phyloP scores from a whole-genome alignment of 2,888 invertebrate species.

The Napeogenes inachia region DNA sequence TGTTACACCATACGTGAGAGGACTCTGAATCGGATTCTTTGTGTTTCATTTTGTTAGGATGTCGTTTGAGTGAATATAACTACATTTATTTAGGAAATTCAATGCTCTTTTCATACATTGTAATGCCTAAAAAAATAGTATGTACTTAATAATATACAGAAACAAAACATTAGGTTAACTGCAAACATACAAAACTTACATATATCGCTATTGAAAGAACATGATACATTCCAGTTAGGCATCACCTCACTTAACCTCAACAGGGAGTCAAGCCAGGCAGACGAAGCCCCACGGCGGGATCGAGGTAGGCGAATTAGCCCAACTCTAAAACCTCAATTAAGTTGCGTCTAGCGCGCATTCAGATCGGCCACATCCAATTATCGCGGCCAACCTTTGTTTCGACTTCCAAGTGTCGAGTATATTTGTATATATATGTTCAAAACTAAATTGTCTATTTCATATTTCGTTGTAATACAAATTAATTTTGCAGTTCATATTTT shows the following conservation, averaged over 20 bases:
- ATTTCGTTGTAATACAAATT: no score
- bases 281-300: slow-evolving; percentile 63
- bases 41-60: slow-evolving; percentile 37
- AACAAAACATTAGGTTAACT: background rate
- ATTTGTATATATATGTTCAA: slow-evolving; percentile 14
- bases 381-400: slow-evolving; percentile 71
- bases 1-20: slow-evolving; percentile 70
- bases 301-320: slow-evolving; percentile 75
- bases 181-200: background rate
- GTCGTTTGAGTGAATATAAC: background rate
- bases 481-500: no score
- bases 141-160: background rate
- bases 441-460: background rate
- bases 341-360: slow-evolving; percentile 75
- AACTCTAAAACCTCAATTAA: slow-evolving; percentile 78
- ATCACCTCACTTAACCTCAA: slow-evolving; percentile 61
- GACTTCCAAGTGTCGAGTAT: slow-evolving; percentile 40
- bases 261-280: slow-evolving; percentile 54
- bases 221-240: slow-evolving; percentile 11
- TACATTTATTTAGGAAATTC: slow-evolving; percentile 7
- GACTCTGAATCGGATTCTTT: slow-evolving; percentile 63
- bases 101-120: background rate
- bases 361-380: slow-evolving; percentile 75
- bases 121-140: background rate
- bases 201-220: slow-evolving; percentile 1